phyloP scores from a whole-genome alignment of 2,888 invertebrate species.

The Nomada lathburiana region DNA sequence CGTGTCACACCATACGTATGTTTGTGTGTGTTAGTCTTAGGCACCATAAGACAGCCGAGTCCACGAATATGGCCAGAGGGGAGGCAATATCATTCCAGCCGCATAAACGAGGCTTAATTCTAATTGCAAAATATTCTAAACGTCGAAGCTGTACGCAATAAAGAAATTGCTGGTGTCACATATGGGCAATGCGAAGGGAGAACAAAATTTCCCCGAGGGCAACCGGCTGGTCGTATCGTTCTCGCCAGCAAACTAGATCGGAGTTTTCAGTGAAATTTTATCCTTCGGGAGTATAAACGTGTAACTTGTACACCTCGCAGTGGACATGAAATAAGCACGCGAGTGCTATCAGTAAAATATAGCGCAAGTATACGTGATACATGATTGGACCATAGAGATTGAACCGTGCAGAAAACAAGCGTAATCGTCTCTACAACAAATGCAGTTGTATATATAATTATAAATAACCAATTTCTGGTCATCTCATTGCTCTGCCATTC shows the following conservation, averaged over 20 bases:
- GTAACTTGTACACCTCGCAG: too few species aligned
- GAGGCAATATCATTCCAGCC: background rate
- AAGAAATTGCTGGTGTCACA: background rate
- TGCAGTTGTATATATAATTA: too few species aligned
- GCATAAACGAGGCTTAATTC: background rate
- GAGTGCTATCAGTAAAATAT: too few species aligned
- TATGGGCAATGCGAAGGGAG: background rate
- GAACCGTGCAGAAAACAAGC: too few species aligned
- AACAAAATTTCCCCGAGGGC: background rate
- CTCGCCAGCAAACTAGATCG: background rate
- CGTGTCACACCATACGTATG: too few species aligned
- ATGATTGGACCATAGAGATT: too few species aligned
- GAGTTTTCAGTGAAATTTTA: conserved; percentile 5
- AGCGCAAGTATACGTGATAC: too few species aligned
- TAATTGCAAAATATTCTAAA: background rate
- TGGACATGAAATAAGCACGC: too few species aligned
- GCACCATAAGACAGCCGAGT: background rate
- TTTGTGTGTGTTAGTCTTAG: too few species aligned
- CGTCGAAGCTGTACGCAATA: conserved; percentile 4
- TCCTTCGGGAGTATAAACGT: background rate
- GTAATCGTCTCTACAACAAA: too few species aligned
- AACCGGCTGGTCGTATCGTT: background rate
- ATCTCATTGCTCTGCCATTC: too few species aligned
- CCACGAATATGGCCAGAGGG: background rate
- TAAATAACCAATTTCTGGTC: too few species aligned